Percentiles rank a stretch among this genome's conserved stretches.
Conservation (phyloP, 92 coral and sea anemone species). For the Siderastrea siderea region DNA sequence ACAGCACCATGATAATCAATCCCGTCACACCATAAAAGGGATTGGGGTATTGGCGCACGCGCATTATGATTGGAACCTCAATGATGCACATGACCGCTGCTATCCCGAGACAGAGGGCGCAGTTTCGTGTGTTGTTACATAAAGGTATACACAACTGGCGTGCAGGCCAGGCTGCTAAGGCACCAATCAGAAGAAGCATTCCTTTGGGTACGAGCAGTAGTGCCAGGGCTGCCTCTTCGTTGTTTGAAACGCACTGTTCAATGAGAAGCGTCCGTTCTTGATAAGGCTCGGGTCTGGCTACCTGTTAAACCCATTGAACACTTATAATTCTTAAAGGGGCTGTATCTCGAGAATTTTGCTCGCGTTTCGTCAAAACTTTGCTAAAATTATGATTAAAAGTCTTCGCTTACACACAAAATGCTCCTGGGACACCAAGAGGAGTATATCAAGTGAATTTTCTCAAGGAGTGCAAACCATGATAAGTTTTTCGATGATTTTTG, state of each 20-base stretch:
- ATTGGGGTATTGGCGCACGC: constrained; percentile 48
- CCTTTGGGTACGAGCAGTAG: constrained; percentile 44
- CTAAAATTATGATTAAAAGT: no score
- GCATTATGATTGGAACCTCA: constrained; percentile 49
- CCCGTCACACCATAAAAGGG: constrained; percentile 52
- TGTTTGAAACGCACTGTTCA: constrained; percentile 44
- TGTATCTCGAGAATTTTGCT: no score
- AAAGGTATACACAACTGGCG: constrained; percentile 49
- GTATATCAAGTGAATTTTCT: no score
- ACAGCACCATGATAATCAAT: constrained; percentile 26
- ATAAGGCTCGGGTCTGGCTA: constrained; percentile 35
- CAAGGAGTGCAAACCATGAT: no score
- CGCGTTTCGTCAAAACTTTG: no score
- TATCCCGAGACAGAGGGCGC: constrained; percentile 36
- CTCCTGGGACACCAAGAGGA: no score
- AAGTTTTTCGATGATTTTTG: no score
- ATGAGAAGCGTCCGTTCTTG: constrained; percentile 21
- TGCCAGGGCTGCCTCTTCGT: constrained; percentile 46
- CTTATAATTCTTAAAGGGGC: no score
- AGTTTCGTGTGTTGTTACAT: constrained; percentile 59
- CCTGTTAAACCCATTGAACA: constrained; percentile 7
- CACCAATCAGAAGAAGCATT: constrained; percentile 42
- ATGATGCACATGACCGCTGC: constrained; percentile 31
- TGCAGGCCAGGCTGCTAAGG: constrained; percentile 59
- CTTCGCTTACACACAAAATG: no score